Evolutionary conservation across 2,797 vertebrate species (phyloP), one percentile per base, ranked within the genome.

Genomic region (Protonibea diacanthus): DNA sequence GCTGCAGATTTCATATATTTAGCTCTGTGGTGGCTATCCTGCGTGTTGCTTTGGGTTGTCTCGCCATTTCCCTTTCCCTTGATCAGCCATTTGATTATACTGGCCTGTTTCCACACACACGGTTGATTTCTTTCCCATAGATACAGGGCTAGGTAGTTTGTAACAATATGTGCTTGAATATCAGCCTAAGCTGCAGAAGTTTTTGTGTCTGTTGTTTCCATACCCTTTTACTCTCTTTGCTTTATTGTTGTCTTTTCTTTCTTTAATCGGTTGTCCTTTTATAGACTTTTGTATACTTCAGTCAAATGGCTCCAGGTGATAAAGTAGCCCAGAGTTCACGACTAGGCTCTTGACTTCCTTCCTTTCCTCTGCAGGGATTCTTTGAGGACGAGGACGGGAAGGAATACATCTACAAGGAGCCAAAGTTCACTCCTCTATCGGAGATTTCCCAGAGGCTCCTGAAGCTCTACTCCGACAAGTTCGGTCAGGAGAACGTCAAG

Each of bases 361-460:
- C 20, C 6, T 51, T 49, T 80, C 71, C 52, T 45, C 68, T 20
- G 23, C 89, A 96, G 98, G 97, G 98, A 10, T 99, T 99, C 94
- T 99, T 99, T 81, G 98, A 99, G 91, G 98, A 99, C 71, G 98
- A 99, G 87, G 98, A 99, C 59, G 97, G 98, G 56, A 99, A 99
- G 74, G 98, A 99, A 70, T 99, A 99, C 85, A 99, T 99, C 92
- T 99, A 99, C 91, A 99, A 99, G 91, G 98, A 99, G 80, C 98
- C 98, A 21, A 99, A 99, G 90, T 97, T 99, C 85, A 99, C 98
- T 0, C 97, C 97, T 14, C 96, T 99, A 51, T 98, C 98, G 0
- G 98, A 99, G 93, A 97, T 99, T 80, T 99, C 98, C 62, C 98
- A 99, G 90, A 94, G 98, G 65, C 96, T 99, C 47, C 95, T 98